A percentile compares a stretch with the other conserved stretches of the same genome.
phyloP scores from a whole-genome alignment of 1,140 invertebrate species.

The Drosophila sp. region DNA sequence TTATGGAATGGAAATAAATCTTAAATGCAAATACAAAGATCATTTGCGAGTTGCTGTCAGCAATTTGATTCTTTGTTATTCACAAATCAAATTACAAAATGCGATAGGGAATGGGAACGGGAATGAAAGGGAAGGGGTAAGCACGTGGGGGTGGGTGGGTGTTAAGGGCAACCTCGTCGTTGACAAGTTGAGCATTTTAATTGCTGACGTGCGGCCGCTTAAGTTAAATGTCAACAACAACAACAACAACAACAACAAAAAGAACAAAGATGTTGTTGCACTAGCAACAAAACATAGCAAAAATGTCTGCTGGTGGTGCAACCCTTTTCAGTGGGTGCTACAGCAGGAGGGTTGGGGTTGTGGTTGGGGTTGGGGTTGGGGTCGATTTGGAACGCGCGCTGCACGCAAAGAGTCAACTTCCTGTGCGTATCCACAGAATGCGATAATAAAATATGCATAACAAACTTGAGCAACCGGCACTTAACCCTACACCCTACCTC shows the following conservation, averaged over 20 bases:
- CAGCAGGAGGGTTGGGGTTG: background rate
- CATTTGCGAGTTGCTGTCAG: constrained; percentile 49
- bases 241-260: constrained; percentile 35
- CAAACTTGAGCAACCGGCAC: constrained; percentile 59
- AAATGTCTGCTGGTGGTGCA: constrained; percentile 39
- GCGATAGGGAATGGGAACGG: background rate
- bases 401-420: constrained; percentile 81
- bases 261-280: constrained; percentile 22
- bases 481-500: constrained; percentile 16
- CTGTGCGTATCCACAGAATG: constrained; percentile 81
- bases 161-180: constrained; percentile 60
- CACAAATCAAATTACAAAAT: constrained; percentile 72
- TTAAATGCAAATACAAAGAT: constrained; percentile 28
- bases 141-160: constrained; percentile 16
- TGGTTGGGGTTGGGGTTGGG: background rate
- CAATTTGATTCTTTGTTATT: constrained; percentile 70
- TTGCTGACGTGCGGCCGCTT: constrained; percentile 76
- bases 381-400: background rate
- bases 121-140: constrained; percentile 1
- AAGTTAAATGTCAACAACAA: constrained; percentile 60
- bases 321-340: constrained; percentile 45
- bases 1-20: constrained; percentile 4
- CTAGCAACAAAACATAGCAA: constrained; percentile 25
- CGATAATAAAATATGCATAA: constrained; percentile 82
- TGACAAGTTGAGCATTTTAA: constrained; percentile 83